Evolutionary conservation across 2,888 invertebrate genomes (phyloP), one percentile per base, ranked within the genome.

Genomic region (Hipparchia sbordonii): DNA sequence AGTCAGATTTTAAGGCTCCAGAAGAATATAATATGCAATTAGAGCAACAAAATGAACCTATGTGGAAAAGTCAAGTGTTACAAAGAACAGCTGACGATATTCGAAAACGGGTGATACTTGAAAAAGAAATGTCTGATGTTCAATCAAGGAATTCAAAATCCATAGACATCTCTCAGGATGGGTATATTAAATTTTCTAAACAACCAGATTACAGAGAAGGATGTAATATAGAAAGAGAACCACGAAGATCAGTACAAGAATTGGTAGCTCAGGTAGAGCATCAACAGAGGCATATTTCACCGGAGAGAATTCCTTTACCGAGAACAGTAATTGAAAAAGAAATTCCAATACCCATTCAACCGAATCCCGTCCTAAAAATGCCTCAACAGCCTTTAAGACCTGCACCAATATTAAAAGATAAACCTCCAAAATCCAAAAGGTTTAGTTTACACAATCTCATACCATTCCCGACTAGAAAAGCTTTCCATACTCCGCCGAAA

Each of bases 231-330:
- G 88, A 85, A 67, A 88, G 89, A 75, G 89, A 89, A 67, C 90
- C 90, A 2, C 89, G 95, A 62, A 95, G 92, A 78, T 94, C 95
- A 0, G 96, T 96, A 0, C 95, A 95, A 79, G 95, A 95, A 81
- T 85, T 96, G 78, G 95, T 95, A 45, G 95, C 95, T 1, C 93
- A 94, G 82, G 95, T 95, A 9, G 95, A 96, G 83, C 91, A 90
- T 48, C 89, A 94, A 69, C 91, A 92, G 72, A 83, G 91, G 82
- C 81, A 89, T 81, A 82, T 83, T 80, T 89, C 90, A 5, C 92
- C 92, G 2, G 93, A 92, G 72, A 85, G 91, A 80, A 76, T 89
- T 79, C 82, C 83, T 48, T 70, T 89, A 84, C 80, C 85, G 79
- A 84, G 89, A 85, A 87, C 91, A 80, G 81, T 81, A 74, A 80